Conservation (phyloP, 1,140 invertebrate species). For the Zaprionus kolodkinae region DNA sequence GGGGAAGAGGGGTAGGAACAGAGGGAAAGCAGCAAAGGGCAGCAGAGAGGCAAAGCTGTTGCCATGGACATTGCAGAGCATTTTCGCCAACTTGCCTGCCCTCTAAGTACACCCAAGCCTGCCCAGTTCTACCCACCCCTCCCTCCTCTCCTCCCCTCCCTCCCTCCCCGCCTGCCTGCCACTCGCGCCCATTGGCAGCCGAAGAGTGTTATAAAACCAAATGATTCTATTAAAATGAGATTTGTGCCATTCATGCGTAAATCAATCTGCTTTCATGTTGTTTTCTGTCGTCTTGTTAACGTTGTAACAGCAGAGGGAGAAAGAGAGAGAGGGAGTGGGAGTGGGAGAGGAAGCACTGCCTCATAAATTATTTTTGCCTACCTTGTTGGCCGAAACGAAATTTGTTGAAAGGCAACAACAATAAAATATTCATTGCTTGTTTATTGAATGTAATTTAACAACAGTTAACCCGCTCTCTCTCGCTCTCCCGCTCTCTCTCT, state of each 20-base stretch:
- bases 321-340: not conserved
- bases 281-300: conserved; percentile 30
- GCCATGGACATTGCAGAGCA: not conserved
- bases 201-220: conserved; percentile 66
- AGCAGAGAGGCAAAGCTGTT: not conserved
- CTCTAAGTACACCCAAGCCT: not conserved
- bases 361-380: conserved; percentile 71
- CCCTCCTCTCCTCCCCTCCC: too few relatives aligned
- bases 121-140: too few relatives aligned
- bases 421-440: conserved; percentile 82
- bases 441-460: conserved; percentile 83
- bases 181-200: not conserved
- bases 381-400: conserved; percentile 49
- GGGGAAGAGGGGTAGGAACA: not conserved
- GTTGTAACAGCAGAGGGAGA: not conserved
- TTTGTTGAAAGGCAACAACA: conserved; percentile 70
- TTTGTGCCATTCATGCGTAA: conserved; percentile 78
- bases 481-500: too few relatives aligned
- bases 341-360: not conserved
- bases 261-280: conserved; percentile 71
- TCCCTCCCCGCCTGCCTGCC: too few relatives aligned
- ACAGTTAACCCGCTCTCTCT: conserved; percentile 70
- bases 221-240: conserved; percentile 81
- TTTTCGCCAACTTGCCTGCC: not conserved
- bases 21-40: not conserved